Evolutionary conservation across 2,888 invertebrate genomes (phyloP).

Genomic region (Sarcophaga carnaria): DNA sequence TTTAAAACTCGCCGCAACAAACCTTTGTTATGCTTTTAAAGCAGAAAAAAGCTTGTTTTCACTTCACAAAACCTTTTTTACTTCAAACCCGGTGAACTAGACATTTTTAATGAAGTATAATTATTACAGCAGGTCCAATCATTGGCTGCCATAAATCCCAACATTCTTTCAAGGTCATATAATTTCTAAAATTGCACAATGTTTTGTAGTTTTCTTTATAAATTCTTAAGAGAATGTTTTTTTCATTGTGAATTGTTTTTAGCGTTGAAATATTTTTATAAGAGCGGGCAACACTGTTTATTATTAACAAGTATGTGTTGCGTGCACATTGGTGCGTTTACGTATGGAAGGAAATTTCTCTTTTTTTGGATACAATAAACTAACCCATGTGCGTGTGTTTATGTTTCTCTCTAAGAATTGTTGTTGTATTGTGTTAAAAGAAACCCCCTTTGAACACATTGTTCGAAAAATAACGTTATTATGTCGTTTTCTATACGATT

Average conservation of each 20-base stretch:
- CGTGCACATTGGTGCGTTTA: neutral
- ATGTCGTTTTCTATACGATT: conserved; percentile 12
- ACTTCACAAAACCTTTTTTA: too few relatives aligned
- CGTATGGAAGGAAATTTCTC: neutral
- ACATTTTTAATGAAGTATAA: too few relatives aligned
- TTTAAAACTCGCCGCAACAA: too few relatives aligned
- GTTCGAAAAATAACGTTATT: neutral
- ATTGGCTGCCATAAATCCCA: too few relatives aligned
- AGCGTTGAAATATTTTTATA: neutral
- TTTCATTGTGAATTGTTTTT: neutral
- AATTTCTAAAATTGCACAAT: too few relatives aligned
- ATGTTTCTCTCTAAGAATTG: neutral
- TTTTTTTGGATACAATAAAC: neutral
- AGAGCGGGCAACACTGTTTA: neutral
- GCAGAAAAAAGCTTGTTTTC: too few relatives aligned
- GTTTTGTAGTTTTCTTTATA: too few relatives aligned
- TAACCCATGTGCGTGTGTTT: neutral
- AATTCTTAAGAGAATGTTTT: neutral
- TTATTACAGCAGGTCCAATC: too few relatives aligned
- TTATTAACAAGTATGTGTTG: neutral
- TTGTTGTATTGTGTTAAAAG: neutral
- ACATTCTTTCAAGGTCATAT: too few relatives aligned
- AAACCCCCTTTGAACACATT: neutral
- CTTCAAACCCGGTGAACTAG: too few relatives aligned
- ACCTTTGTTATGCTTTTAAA: too few relatives aligned